Evolutionary conservation across 2,888 invertebrate species (phyloP), one percentile per base, ranked within the genome.

Genomic region (Chrysolina americana): DNA sequence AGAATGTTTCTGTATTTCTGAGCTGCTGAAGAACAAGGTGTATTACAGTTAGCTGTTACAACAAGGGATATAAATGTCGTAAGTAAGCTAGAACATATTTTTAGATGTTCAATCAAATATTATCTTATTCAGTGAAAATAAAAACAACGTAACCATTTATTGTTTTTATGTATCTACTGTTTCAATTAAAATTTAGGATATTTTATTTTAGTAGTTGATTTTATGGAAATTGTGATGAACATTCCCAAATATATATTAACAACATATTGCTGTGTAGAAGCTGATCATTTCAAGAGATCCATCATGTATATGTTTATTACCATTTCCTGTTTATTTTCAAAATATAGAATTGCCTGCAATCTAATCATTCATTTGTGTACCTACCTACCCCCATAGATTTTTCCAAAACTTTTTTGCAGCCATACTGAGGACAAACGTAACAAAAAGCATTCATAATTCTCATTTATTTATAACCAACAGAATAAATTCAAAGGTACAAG

Each of bases 261-360:
- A 73, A 70, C 71, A 53, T 77, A 74, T 74, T 73, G 72, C 70
- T 73, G 71, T 75, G 68, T 77, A 71, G 69, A 75, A 77, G 73
- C 70, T 77, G 71, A 65, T 73, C 64, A 68, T 28, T 77, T 36
- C 36, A 28, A 28, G n/a, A 36, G n/a, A 36, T 59, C n/a, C 47
- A 47, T 47, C 36, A 10, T 75, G 48, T 72, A 71, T 41, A 73
- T 78, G 76, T 76, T 78, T 75, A 72, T 78, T 76, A 70, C 75
- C 47, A 65, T 71, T 73, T 76, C 73, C 65, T 76, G 56, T 72
- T 78, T 78, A 28, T 28, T 72, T 73, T 71, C 56, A 69, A 78
- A 76, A 68, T 71, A 73, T 76, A 70, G 50, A 75, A 74, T 74
- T 76, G 69, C 70, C 59, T 65, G 63, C 66, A 72, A 69, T 71